These are phyloP conservation scores for human (Homo sapiens) DNA, from an alignment of 2,113 vertebrate species.

Conservation along the genomic window GRCh38 chr16:72570001-72570500, in stretches of 20 bases:
- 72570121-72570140: conserved; percentile 25
- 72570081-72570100: not conserved
- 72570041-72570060: conserved; percentile 15
- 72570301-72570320: not conserved
- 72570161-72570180: conserved; percentile 1
- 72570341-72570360: not conserved
- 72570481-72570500: not conserved
- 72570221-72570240: not conserved
- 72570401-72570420: not conserved
- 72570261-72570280: not conserved
- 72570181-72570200: not conserved
- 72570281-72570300: not conserved
- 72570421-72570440: conserved; percentile 34
- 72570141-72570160: conserved; percentile 6
- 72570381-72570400: conserved; percentile 20
- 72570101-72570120: not conserved
- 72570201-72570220: not conserved
- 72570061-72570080: not conserved
- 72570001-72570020: not conserved
- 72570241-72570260: not conserved
- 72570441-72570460: not conserved
- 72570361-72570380: conserved; percentile 13
- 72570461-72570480: not conserved
- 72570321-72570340: not conserved
- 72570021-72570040: not conserved